Base-by-base conservation (phyloP, 2,113 vertebrate species). In the Furnarius figulus region DNA sequence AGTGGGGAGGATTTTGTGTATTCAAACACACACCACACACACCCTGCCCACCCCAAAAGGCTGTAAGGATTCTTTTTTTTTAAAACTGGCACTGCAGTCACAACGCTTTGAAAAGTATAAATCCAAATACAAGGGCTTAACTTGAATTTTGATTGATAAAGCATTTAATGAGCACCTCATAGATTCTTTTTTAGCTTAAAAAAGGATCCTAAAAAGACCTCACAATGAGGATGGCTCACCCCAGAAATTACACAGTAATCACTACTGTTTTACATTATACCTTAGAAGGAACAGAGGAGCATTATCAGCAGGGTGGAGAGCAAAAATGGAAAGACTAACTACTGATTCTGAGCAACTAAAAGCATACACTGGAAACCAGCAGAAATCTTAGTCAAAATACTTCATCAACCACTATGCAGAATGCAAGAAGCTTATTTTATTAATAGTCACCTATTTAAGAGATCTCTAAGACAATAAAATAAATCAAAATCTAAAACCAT, bases 21-120 rank as follows among this genome's bases (percentile, higher is more conserved):
- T 49, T 78, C 49, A 53, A 62, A 46, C 8, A 42, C 6, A 33
- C 25, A 28, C 3, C 7, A 6, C 19, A 14, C 10, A 24, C 22
- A 53, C 15, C 31, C 22, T 49, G 31, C 4, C 12, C 18, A 5
- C 5, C 1, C 0, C 31, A 59, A 46, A 39, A 20, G 1, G 10
- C 3, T 63, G 19, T 6, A 44, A 62, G 44, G 24, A 33, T 22
- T 21, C 7, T n/a, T 47, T 65, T 42, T 78, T 24, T 23, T 9
- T 14, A 49, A 24, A 71, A 46, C 4, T 14, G 4, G 12, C 21
- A 68, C 50, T 46, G 15, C 25, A 75, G 6, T 59, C 21, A 35
- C 10, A 81, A 27, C 5, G 25, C 58, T 27, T 55, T 75, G 27
- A 75, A 31, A 91, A 67, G 35, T 28, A 78, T 5, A 66, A 86